Conservation (phyloP, 2,113 vertebrate genomes). For the Elephantulus edwardii region DNA sequence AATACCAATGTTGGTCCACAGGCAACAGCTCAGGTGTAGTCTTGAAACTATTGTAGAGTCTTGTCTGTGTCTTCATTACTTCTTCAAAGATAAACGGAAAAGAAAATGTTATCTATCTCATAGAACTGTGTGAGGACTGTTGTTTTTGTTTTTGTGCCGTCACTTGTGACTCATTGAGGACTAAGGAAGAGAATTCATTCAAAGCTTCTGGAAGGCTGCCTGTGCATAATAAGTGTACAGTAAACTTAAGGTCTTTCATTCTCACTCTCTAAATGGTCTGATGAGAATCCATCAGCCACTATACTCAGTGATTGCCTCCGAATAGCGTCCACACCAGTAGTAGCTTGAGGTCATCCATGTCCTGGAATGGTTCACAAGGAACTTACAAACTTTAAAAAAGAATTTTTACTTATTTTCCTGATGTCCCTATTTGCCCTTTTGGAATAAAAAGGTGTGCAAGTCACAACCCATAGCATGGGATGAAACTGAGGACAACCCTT, state of each 20-base stretch:
- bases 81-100: background rate
- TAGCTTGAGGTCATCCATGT: too few relatives aligned
- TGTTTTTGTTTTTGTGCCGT: too few relatives aligned
- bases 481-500: background rate
- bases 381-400: background rate
- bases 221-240: background rate
- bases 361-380: background rate
- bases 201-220: background rate
- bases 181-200: background rate
- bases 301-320: background rate
- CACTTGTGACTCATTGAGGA: too few relatives aligned
- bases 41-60: background rate
- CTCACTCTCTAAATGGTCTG: background rate
- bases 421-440: background rate
- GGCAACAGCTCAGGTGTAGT: too few relatives aligned
- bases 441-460: background rate
- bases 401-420: background rate
- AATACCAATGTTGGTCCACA: background rate
- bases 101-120: background rate
- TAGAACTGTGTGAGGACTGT: background rate
- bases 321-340: too few relatives aligned
- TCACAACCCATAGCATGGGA: background rate
- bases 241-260: background rate
- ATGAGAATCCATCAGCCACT: background rate
- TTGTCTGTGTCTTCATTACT: background rate